Evolutionary conservation across 2,797 vertebrate genomes (phyloP), one percentile per base, ranked within the genome.

Genomic region (Chloroceryle amazona): DNA sequence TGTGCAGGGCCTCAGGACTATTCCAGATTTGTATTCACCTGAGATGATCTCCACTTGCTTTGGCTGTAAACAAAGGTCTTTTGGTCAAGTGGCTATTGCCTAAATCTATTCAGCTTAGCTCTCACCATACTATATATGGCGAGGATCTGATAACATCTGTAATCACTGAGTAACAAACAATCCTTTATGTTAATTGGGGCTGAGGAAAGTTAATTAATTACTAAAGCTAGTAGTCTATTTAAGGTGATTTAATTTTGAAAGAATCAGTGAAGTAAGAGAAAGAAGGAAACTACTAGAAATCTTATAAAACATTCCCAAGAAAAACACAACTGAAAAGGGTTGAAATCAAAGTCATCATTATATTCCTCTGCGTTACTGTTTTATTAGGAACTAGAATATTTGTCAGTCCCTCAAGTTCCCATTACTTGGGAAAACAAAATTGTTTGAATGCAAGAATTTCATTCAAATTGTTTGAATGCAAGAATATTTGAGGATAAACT

Each of bases 291-390:
- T 47, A 23, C 10, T 28, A 28, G 10, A 42, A 87, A 54, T 9
- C 13, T 71, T 55, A 22, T 4, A 49, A 79, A 75, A 79, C 7
- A 31, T 25, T 1, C 21, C 16, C 22, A 58, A 18, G 20, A 66
- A 73, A 37, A 25, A 2, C 3, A 2, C 19, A 37, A 71, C 28
- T 49, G 0, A 28, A 81, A 23, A 25, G 0, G 1, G 7, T 29
- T 55, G n/a, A 73, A 65, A 39, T n/a, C 3, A 46, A 58, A 71
- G 3, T 60, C 0, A 1, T 25, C 2, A 8, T n/a, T 46, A 13
- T 19, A 19, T 54, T 81, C 6, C 9, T 61, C 11, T 0, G 0
- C 3, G 15, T 52, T 21, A 31, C 3, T 11, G 1, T 23, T 70
- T 73, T 37, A 11, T 72, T 29, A 39, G 33, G 8, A 76, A 52